Evolutionary conservation across 2,113 vertebrate species (phyloP).

Genomic region (Corvus moneduloides): DNA sequence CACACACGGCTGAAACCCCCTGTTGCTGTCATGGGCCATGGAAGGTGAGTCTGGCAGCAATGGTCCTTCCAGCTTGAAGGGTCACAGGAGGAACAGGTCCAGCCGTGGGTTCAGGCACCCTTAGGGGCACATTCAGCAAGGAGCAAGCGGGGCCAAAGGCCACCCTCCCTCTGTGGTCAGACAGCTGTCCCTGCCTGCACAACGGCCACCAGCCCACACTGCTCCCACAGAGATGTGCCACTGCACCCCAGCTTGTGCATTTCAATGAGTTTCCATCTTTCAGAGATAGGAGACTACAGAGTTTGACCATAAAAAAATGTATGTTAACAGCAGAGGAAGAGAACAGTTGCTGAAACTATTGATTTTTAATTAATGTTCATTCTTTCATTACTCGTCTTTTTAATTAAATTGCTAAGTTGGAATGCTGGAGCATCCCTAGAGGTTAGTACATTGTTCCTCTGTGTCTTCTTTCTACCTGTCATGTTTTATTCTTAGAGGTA

Average conservation of each 20-base stretch:
- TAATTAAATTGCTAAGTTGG: neutral
- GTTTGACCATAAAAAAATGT: neutral
- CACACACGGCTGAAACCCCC: rapidly evolving
- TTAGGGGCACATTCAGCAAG: neutral
- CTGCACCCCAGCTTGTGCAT: rapidly evolving
- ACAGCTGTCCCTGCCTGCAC: neutral
- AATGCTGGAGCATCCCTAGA: neutral
- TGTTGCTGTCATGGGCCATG: rapidly evolving
- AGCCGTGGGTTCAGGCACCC: neutral
- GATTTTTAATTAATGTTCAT: neutral
- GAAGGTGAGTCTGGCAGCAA: neutral
- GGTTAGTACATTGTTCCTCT: rapidly evolving
- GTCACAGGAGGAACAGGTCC: neutral
- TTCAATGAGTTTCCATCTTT: neutral
- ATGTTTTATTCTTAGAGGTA: neutral
- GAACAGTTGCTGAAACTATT: neutral
- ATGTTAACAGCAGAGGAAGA: neutral
- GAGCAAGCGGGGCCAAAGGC: neutral
- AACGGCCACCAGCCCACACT: neutral
- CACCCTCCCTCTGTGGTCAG: neutral
- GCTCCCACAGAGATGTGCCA: rapidly evolving
- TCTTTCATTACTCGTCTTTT: neutral
- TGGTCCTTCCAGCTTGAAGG: rapidly evolving
- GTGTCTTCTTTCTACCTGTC: neutral
- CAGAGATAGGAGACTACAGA: rapidly evolving